phyloP scores from a whole-genome alignment of 2,113 vertebrate genomes.

The Ariopsis seemanni region DNA sequence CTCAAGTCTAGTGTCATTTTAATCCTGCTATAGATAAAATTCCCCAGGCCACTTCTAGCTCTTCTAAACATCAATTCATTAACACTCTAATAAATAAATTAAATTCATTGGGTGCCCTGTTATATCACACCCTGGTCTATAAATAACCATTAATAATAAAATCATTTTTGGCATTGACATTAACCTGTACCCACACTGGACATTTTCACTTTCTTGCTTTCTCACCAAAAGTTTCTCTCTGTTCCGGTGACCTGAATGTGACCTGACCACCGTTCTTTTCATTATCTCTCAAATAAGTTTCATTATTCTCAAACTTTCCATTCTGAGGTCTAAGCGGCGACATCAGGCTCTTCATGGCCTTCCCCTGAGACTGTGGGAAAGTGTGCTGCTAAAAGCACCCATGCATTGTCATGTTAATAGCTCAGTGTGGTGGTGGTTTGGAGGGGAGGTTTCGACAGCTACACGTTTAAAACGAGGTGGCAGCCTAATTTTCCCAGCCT shows the following conservation, averaged over 20 bases:
- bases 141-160: background rate
- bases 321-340: background rate
- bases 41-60: background rate
- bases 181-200: background rate
- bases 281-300: background rate
- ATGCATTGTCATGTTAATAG: conserved; percentile 63
- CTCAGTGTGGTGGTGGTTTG: conserved; percentile 44
- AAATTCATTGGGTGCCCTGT: background rate
- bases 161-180: background rate
- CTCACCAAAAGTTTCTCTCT: background rate
- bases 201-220: background rate
- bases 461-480: conserved; percentile 46
- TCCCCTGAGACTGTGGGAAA: conserved; percentile 61
- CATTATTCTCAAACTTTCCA: background rate
- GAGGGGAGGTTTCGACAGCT: conserved; percentile 45
- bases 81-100: background rate
- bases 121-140: background rate
- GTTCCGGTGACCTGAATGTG: conserved; percentile 16
- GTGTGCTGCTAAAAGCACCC: conserved; percentile 55
- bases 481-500: conserved; percentile 8
- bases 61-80: background rate
- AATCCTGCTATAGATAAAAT: background rate
- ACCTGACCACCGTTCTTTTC: background rate
- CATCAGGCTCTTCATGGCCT: background rate
- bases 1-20: background rate